Percentiles rank a stretch among this genome's conserved stretches.
Evolutionary conservation across 2,888 invertebrate species (phyloP).

Genomic region (Heliconius erato): DNA sequence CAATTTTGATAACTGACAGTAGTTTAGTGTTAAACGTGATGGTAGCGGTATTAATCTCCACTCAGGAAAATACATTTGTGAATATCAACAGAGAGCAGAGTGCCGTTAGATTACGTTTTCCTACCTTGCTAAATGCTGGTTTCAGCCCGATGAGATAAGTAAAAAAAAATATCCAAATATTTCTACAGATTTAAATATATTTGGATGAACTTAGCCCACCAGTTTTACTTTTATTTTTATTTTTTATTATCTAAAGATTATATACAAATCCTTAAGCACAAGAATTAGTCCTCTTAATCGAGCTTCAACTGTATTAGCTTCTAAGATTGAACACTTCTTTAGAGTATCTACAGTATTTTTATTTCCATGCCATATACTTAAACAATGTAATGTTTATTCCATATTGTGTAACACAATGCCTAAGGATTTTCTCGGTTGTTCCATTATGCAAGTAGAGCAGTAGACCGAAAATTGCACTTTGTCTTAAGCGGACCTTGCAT

Average conservation of each 20-base stretch:
- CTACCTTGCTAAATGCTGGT: too few relatives aligned
- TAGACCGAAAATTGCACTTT: conserved; percentile 14
- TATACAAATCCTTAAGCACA: too few relatives aligned
- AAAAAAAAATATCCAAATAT: too few relatives aligned
- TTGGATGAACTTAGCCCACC: neutral
- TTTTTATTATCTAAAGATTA: neutral
- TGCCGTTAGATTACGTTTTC: too few relatives aligned
- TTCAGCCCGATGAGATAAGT: too few relatives aligned
- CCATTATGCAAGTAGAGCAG: conserved; percentile 11
- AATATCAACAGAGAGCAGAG: too few relatives aligned
- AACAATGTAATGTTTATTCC: conserved; percentile 13
- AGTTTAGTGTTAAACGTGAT: too few relatives aligned
- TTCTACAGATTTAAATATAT: neutral
- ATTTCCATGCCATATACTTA: neutral
- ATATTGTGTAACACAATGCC: conserved; percentile 13
- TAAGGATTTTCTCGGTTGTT: conserved; percentile 21
- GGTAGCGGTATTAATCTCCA: too few relatives aligned
- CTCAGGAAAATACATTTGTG: too few relatives aligned
- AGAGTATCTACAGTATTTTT: neutral
- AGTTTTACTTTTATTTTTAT: neutral
- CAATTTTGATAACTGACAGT: too few relatives aligned
- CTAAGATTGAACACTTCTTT: neutral
- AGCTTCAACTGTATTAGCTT: neutral
- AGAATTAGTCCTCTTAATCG: neutral
- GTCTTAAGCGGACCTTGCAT: conserved; percentile 1